Evolutionary conservation across 1,140 invertebrate genomes (phyloP).

Genomic region (Halictus rubicundus): DNA sequence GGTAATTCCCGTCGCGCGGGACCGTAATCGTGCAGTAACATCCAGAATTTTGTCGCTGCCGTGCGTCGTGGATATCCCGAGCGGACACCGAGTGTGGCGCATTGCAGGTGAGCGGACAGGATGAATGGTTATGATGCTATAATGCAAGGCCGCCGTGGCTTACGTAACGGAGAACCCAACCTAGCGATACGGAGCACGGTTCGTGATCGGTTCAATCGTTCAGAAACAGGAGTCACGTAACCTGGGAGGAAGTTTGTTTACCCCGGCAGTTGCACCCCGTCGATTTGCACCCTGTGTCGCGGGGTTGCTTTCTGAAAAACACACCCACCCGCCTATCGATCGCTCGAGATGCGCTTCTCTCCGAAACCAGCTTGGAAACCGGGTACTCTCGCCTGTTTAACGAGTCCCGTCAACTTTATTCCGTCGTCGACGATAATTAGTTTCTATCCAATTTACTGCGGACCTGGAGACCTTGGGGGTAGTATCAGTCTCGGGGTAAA

Average conservation of each 20-base stretch:
- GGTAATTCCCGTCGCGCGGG: no score
- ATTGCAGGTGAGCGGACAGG: constrained; percentile 77
- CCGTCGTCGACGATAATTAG: no score
- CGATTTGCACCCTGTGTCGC: no score
- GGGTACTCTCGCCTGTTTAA: no score
- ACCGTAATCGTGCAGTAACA: background rate
- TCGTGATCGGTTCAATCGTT: constrained; percentile 70
- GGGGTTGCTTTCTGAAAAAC: no score
- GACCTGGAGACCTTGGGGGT: no score
- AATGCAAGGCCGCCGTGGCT: constrained; percentile 74
- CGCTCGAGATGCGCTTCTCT: no score
- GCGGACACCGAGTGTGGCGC: constrained; percentile 70
- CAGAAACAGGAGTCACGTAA: constrained; percentile 17
- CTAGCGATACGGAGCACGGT: constrained; percentile 71
- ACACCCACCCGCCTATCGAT: no score
- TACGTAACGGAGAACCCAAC: constrained; percentile 70
- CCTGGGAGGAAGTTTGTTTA: constrained; percentile 1
- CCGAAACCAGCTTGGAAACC: no score
- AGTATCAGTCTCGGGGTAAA: no score
- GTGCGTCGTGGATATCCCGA: constrained; percentile 29
- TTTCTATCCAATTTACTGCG: no score
- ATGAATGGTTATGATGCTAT: constrained; percentile 77
- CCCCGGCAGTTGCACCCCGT: background rate
- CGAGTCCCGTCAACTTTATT: no score
- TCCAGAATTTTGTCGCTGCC: constrained; percentile 2